These are phyloP conservation scores for Syritta pipiens DNA, from an alignment of 2,888 invertebrate genomes.

Conservation along the genomic window DNA sequence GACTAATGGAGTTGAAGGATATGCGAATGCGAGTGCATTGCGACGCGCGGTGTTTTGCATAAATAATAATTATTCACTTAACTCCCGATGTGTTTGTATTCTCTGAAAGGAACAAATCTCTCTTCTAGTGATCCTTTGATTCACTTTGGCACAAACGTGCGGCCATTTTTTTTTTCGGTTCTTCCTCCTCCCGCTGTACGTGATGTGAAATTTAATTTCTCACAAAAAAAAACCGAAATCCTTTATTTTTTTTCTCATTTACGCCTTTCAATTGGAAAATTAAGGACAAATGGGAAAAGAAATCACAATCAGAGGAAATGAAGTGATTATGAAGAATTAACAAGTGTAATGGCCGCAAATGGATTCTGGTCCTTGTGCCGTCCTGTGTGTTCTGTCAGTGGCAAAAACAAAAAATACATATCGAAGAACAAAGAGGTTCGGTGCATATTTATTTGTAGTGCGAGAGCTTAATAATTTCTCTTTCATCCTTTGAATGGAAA, in stretches of 20 bases:
- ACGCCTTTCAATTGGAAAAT: slow-evolving; percentile 52
- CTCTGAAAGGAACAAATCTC: too few relatives aligned
- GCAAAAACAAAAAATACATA: slow-evolving; percentile 17
- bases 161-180: slow-evolving; percentile 13
- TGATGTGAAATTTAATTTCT: slow-evolving; percentile 28
- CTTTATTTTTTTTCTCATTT: slow-evolving; percentile 5
- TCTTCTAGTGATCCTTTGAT: background rate
- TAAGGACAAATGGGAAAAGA: slow-evolving; percentile 48
- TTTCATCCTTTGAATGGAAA: slow-evolving; percentile 7
- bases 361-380: slow-evolving; percentile 50
- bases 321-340: slow-evolving; percentile 60
- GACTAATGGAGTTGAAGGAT: slow-evolving; percentile 23
- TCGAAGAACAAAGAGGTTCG: slow-evolving; percentile 11
- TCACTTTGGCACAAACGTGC: background rate
- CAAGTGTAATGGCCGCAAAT: slow-evolving; percentile 64
- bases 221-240: slow-evolving; percentile 10
- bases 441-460: background rate
- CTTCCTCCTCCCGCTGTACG: background rate
- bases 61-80: slow-evolving; percentile 50
- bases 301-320: slow-evolving; percentile 42
- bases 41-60: background rate
- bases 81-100: too few relatives aligned
- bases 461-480: background rate
- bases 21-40: background rate
- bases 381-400: too few relatives aligned